Evolutionary conservation across 1,140 invertebrate species (phyloP).

Genomic region (Nilaparvata lugens): DNA sequence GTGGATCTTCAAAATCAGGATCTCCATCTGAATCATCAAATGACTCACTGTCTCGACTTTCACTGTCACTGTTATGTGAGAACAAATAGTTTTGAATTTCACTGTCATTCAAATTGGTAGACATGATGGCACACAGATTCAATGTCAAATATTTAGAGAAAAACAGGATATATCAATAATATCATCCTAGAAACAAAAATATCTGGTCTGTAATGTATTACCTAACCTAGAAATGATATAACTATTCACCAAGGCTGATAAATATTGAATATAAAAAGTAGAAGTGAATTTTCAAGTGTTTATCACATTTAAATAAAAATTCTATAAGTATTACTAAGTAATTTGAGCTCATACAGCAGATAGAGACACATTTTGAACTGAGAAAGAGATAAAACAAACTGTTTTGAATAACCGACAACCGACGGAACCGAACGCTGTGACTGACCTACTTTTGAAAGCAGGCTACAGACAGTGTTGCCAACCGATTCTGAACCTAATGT

Average conservation of each 20-base stretch:
- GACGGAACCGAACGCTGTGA: background rate
- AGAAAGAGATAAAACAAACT: background rate
- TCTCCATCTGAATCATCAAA: no score
- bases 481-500: background rate
- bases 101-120: background rate
- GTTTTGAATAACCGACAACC: background rate
- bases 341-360: background rate
- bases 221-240: no score
- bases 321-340: background rate
- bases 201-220: no score
- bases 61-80: no score
- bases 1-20: no score
- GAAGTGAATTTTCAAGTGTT: background rate
- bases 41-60: no score
- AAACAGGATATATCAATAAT: background rate
- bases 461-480: background rate
- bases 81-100: no score
- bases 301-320: background rate
- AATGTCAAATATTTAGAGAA: no score
- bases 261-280: background rate
- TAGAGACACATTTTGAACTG: background rate
- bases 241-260: no score
- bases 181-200: background rate
- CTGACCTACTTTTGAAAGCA: background rate
- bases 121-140: background rate